These are phyloP conservation scores for Yponomeuta sedellus DNA, from an alignment of 2,888 invertebrate species.

Conservation along the genomic window DNA sequence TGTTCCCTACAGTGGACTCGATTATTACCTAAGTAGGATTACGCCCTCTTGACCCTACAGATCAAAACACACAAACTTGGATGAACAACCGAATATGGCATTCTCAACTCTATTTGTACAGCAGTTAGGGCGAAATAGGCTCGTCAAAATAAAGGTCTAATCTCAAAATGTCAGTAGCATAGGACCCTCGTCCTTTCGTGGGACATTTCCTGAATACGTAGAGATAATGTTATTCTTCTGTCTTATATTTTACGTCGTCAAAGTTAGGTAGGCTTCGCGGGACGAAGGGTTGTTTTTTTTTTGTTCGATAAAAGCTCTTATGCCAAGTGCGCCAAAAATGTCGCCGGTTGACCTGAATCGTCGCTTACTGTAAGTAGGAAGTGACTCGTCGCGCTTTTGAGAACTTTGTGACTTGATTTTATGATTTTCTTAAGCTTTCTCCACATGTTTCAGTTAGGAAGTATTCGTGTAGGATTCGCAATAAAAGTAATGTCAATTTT, in stretches of 20 bases:
- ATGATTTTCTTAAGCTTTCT: neutral
- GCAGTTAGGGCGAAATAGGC: neutral
- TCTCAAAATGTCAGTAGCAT: conserved; percentile 8
- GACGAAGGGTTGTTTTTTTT: no score
- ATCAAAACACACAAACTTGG: neutral
- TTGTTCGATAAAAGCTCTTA: no score
- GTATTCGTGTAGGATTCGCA: no score
- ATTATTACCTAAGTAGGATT: neutral
- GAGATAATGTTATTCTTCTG: neutral
- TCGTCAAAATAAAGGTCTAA: neutral
- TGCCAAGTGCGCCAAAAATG: no score
- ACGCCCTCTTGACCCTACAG: neutral
- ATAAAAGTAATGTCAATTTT: no score
- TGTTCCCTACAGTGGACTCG: neutral
- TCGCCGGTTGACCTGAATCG: no score
- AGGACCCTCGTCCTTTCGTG: conserved; percentile 3
- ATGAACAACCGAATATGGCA: neutral
- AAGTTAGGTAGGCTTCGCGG: no score
- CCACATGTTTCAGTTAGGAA: neutral
- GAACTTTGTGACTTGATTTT: neutral
- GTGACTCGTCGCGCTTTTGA: neutral
- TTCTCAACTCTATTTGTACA: neutral
- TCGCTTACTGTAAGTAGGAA: no score
- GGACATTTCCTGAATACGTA: conserved; percentile 7
- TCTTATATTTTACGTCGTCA: neutral